Conservation (phyloP, 1,140 invertebrate genomes). For the Drosophila insularis region DNA sequence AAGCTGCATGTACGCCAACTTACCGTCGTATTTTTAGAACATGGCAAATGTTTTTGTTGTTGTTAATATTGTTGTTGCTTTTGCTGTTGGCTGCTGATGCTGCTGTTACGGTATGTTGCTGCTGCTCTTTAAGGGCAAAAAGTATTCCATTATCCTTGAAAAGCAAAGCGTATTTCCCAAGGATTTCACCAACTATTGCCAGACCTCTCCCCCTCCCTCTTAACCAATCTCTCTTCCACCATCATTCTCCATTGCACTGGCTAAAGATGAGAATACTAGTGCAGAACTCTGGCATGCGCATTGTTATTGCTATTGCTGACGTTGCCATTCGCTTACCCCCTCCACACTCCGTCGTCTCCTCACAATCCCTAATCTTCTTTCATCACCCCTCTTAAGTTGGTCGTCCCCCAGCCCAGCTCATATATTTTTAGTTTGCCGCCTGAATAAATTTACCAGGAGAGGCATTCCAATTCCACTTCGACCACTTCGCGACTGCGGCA, state of each 20-base stretch:
- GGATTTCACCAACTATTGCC: conserved; percentile 54
- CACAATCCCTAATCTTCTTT: not conserved
- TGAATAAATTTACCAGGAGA: conserved; percentile 58
- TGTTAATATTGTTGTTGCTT: conserved; percentile 16
- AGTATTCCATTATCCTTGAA: conserved; percentile 78
- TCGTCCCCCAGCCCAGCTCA: conserved; percentile 37
- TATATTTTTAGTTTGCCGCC: conserved; percentile 69
- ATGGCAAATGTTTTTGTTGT: conserved; percentile 56
- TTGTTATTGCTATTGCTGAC: conserved; percentile 61
- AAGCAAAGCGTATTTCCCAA: conserved; percentile 66
- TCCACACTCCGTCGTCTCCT: not conserved
- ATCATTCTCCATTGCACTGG: not conserved
- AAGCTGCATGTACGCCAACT: conserved; percentile 79
- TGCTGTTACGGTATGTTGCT: conserved; percentile 50
- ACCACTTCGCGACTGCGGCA: conserved; percentile 19
- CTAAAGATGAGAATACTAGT: conserved; percentile 14
- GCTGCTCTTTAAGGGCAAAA: conserved; percentile 74
- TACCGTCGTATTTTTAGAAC: conserved; percentile 79
- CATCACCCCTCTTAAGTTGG: not conserved
- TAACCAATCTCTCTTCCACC: not conserved
- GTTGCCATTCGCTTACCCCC: conserved; percentile 12
- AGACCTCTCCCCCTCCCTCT: conserved; percentile 5
- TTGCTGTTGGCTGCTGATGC: no score
- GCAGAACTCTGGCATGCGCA: conserved; percentile 63
- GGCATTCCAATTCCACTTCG: conserved; percentile 6